Evolutionary conservation across 2,888 invertebrate genomes (phyloP).

Genomic region (Ariolimax columbianus): DNA sequence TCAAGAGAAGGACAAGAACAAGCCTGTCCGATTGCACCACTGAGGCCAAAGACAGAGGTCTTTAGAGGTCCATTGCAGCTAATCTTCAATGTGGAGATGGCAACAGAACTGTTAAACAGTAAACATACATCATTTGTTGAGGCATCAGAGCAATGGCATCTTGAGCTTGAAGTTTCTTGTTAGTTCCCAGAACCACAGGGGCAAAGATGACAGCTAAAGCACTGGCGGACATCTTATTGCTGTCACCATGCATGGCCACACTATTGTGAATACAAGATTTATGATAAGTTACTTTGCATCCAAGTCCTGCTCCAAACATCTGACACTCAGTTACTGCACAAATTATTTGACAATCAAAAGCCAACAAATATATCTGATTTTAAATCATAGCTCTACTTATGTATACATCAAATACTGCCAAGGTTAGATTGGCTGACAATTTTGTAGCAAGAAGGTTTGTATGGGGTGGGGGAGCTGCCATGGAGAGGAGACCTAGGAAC

Average conservation of each 20-base stretch:
- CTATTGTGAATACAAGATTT: constrained; percentile 76
- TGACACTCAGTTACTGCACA: neutral
- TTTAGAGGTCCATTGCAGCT: too few relatives aligned
- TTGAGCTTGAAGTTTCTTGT: constrained; percentile 92
- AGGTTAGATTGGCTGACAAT: too few relatives aligned
- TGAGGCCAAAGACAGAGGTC: too few relatives aligned
- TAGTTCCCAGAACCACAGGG: constrained; percentile 93
- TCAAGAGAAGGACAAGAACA: too few relatives aligned
- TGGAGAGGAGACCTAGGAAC: too few relatives aligned
- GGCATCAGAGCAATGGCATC: constrained; percentile 93
- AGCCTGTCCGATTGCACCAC: too few relatives aligned
- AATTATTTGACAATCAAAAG: neutral
- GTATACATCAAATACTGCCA: too few relatives aligned
- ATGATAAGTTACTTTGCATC: neutral
- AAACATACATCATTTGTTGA: constrained; percentile 86
- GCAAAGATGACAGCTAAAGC: constrained; percentile 96
- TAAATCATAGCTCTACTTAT: too few relatives aligned
- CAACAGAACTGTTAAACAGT: neutral
- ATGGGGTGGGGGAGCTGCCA: too few relatives aligned
- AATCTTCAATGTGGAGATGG: too few relatives aligned
- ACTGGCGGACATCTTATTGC: constrained; percentile 94
- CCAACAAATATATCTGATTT: too few relatives aligned
- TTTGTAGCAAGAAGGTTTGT: too few relatives aligned
- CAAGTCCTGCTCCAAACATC: neutral
- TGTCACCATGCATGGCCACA: constrained; percentile 90